phyloP scores from a whole-genome alignment of 2,797 vertebrate species.

The Muraenolepis orangiensis region DNA sequence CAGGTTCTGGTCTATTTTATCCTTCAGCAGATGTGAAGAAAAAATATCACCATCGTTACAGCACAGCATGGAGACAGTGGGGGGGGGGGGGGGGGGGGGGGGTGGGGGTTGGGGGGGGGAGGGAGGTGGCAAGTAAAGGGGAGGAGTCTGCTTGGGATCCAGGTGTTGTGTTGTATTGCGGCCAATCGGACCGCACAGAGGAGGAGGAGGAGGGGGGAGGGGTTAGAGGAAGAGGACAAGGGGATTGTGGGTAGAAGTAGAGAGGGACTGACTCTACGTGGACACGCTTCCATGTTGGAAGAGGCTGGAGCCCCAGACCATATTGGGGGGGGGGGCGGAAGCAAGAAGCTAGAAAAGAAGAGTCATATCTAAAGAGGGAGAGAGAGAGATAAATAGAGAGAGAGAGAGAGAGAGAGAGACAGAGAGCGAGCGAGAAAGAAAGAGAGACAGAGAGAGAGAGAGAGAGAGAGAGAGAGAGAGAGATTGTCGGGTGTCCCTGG shows the following conservation, averaged over 20 bases:
- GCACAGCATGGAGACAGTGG: slow-evolving; percentile 81
- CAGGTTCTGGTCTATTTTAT: slow-evolving; percentile 74
- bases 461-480: slow-evolving; percentile 43
- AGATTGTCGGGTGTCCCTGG: slow-evolving; percentile 49
- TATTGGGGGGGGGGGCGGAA: background rate
- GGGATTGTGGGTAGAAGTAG: slow-evolving; percentile 15
- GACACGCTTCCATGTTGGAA: slow-evolving; percentile 41
- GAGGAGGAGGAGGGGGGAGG: slow-evolving; percentile 15
- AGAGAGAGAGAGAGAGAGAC: slow-evolving; percentile 17
- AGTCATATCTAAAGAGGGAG: slow-evolving; percentile 17
- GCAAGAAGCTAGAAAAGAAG: background rate
- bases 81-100: too few relatives aligned
- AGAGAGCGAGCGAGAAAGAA: slow-evolving; percentile 28
- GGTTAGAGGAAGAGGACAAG: background rate
- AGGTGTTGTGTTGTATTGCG: slow-evolving; percentile 49
- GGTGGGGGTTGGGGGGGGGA: too few relatives aligned
- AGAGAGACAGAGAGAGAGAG: slow-evolving; percentile 37
- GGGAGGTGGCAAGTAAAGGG: slow-evolving; percentile 46
- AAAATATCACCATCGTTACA: slow-evolving; percentile 76
- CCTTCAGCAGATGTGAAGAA: slow-evolving; percentile 80
- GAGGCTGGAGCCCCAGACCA: slow-evolving; percentile 48
- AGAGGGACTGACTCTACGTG: slow-evolving; percentile 32
- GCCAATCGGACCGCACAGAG: slow-evolving; percentile 51
- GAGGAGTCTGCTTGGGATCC: slow-evolving; percentile 54
- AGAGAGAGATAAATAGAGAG: slow-evolving; percentile 13